Evolutionary conservation across 2,113 vertebrate species (phyloP).

Genomic region (Albula glossodonta): DNA sequence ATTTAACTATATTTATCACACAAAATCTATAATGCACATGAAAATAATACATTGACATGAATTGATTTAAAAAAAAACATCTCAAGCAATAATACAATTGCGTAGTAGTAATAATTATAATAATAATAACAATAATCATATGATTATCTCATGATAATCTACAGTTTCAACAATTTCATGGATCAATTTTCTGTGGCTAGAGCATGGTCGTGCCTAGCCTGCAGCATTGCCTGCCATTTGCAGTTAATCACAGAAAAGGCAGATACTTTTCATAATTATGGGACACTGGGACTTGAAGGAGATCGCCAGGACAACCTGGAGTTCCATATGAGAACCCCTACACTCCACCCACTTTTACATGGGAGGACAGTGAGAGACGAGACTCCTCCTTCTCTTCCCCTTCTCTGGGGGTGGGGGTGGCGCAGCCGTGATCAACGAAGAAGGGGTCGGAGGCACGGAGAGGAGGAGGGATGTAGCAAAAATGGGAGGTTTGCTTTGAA

Average conservation of each 20-base stretch:
- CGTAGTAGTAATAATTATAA: too few relatives aligned
- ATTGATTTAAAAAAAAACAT: too few relatives aligned
- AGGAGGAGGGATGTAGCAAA: background rate
- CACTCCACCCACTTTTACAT: background rate
- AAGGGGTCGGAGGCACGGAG: background rate
- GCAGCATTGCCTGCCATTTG: background rate
- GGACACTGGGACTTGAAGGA: background rate
- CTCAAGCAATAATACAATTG: too few relatives aligned
- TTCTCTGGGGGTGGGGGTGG: background rate
- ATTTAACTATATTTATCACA: too few relatives aligned
- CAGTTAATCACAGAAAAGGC: background rate
- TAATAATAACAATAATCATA: background rate
- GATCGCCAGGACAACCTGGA: background rate
- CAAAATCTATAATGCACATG: too few relatives aligned
- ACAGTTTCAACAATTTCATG: background rate
- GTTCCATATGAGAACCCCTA: background rate
- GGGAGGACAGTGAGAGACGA: background rate
- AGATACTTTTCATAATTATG: background rate
- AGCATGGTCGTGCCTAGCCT: background rate
- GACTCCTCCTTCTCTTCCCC: background rate
- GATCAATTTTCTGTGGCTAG: background rate
- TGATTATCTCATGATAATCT: background rate
- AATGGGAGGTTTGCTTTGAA: slow-evolving; percentile 14
- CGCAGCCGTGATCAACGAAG: background rate
- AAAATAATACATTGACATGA: too few relatives aligned